A percentile compares a stretch with the other conserved stretches of the same genome.
Conservation (phyloP, 1,140 invertebrate genomes). For the Oryzaephilus surinamensis region DNA sequence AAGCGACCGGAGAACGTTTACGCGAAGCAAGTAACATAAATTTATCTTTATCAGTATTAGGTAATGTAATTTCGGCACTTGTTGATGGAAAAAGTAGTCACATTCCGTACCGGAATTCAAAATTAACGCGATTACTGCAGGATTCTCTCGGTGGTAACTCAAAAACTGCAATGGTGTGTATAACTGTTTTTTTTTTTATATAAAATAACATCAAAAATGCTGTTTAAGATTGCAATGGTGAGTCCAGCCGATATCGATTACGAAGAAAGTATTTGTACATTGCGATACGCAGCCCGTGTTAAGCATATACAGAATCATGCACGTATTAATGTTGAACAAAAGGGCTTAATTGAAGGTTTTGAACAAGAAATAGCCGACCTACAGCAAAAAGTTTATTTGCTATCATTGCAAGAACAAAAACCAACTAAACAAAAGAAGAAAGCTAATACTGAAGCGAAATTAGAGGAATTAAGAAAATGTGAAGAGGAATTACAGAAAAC, state of each 20-base stretch:
- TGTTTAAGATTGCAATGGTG: slow-evolving; percentile 65
- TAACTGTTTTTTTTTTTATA: slow-evolving; percentile 8
- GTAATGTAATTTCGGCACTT: slow-evolving; percentile 91
- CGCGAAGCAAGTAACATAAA: slow-evolving; percentile 96
- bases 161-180: slow-evolving; percentile 77
- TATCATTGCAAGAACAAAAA: slow-evolving; percentile 17
- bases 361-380: slow-evolving; percentile 94
- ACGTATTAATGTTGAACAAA: slow-evolving; percentile 95
- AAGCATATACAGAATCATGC: slow-evolving; percentile 97
- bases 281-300: slow-evolving; percentile 93
- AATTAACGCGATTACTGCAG: slow-evolving; percentile 83
- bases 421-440: slow-evolving; percentile 24
- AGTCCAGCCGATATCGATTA: slow-evolving; percentile 95
- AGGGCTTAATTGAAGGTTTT: slow-evolving; percentile 88
- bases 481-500: slow-evolving; percentile 26
- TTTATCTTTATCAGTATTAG: slow-evolving; percentile 83
- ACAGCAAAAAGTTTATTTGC: slow-evolving; percentile 17
- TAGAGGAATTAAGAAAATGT: slow-evolving; percentile 37
- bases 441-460: slow-evolving; percentile 33
- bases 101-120: slow-evolving; percentile 91
- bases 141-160: slow-evolving; percentile 94
- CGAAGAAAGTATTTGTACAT: slow-evolving; percentile 93
- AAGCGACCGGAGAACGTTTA: slow-evolving; percentile 75
- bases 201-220: slow-evolving; percentile 1
- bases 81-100: slow-evolving; percentile 91